phyloP scores from a whole-genome alignment of 2,797 vertebrate species.

The Acanthornis magna region DNA sequence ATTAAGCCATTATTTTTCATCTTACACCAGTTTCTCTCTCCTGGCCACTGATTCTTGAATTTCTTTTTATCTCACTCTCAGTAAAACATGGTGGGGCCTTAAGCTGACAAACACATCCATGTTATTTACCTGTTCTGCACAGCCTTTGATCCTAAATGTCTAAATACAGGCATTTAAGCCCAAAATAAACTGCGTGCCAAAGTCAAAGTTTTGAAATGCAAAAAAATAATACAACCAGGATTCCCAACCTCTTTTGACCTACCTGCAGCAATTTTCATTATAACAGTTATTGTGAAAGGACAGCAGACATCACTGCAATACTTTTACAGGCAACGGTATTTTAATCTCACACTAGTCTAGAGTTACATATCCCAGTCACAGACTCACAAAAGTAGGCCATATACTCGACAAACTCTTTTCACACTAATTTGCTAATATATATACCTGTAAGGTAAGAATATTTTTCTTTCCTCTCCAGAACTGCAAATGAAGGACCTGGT shows the following conservation, averaged over 20 bases:
- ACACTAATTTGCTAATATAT: not conserved
- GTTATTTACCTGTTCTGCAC: not conserved
- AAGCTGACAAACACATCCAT: not conserved
- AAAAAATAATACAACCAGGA: not conserved
- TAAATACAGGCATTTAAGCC: not conserved
- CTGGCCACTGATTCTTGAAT: not conserved
- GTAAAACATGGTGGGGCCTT: not conserved
- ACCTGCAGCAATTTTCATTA: not conserved
- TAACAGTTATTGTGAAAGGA: not conserved
- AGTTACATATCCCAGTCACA: not conserved
- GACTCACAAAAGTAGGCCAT: not conserved
- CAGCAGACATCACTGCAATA: not conserved
- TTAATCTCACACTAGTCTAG: not conserved
- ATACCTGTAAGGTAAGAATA: not conserved
- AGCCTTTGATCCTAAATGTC: not conserved
- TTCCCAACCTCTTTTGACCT: not conserved
- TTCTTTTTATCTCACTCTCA: not conserved
- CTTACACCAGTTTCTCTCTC: not conserved
- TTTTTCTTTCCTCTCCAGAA: not conserved
- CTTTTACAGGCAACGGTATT: not conserved
- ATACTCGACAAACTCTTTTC: not conserved
- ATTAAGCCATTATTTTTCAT: not conserved
- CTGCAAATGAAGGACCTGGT: not conserved
- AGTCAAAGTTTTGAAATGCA: not conserved
- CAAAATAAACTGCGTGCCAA: not conserved